Conservation (phyloP, 2,888 invertebrate species). For the Eurytoma adleriae region DNA sequence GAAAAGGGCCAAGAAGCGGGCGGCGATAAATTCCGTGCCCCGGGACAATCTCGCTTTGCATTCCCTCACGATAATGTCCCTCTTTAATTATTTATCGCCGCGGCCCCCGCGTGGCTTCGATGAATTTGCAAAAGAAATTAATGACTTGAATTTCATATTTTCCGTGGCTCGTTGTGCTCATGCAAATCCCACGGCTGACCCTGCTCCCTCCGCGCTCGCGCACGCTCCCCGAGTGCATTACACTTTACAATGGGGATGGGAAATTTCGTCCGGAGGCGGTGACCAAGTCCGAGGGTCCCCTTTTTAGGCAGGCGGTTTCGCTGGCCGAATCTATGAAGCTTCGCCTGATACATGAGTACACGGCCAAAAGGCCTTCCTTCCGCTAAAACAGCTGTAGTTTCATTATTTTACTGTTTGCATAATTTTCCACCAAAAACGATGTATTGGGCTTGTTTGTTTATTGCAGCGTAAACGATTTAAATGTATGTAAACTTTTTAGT, state of each 20-base stretch:
- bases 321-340: neutral
- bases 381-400: conserved; percentile 15
- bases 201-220: conserved; percentile 32
- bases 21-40: conserved; percentile 64
- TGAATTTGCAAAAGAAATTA: conserved; percentile 43
- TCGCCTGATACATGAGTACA: neutral
- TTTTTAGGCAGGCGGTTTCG: conserved; percentile 6
- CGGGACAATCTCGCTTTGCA: conserved; percentile 63
- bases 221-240: conserved; percentile 39
- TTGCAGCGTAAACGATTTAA: neutral
- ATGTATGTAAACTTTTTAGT: neutral
- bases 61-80: conserved; percentile 63
- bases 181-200: too few species aligned
- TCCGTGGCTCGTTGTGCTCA: neutral
- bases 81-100: conserved; percentile 64
- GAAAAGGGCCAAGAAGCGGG: conserved; percentile 51
- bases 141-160: conserved; percentile 36
- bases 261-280: conserved; percentile 4
- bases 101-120: conserved; percentile 7
- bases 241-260: conserved; percentile 24
- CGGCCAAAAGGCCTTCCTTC: neutral
- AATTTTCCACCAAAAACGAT: neutral
- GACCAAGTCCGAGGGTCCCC: neutral
- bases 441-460: neutral
- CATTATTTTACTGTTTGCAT: conserved; percentile 22